phyloP scores from a whole-genome alignment of 2,888 invertebrate genomes.

The Escarpia spicata region DNA sequence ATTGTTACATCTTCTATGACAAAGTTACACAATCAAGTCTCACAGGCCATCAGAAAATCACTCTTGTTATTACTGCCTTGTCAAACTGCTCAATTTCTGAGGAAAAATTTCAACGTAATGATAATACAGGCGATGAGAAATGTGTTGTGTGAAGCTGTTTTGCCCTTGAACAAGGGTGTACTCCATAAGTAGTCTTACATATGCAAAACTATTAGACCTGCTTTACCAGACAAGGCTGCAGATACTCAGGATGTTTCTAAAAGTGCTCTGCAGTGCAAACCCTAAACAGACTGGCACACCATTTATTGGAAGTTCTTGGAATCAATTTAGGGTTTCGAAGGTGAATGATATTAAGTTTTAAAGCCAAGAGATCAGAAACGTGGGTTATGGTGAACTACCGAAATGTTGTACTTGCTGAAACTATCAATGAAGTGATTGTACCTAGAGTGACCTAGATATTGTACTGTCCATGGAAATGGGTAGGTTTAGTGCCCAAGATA shows the following conservation, averaged over 20 bases:
- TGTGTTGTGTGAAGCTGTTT: no score
- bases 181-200: neutral
- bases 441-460: no score
- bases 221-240: neutral
- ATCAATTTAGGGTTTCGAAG: neutral
- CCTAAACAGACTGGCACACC: neutral
- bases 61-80: no score
- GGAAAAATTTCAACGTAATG: no score
- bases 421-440: no score
- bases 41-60: no score
- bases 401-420: neutral
- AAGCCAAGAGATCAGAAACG: neutral
- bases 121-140: no score
- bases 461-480: no score
- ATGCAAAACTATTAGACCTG: neutral
- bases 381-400: neutral
- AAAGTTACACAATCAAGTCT: no score
- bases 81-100: no score
- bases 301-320: neutral
- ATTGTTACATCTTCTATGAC: no score
- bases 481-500: no score
- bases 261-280: neutral
- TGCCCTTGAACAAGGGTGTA: neutral
- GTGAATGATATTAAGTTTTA: neutral
- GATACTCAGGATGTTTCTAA: neutral